Conservation (phyloP, 1,140 invertebrate genomes). For the Kradibia gibbosae region DNA sequence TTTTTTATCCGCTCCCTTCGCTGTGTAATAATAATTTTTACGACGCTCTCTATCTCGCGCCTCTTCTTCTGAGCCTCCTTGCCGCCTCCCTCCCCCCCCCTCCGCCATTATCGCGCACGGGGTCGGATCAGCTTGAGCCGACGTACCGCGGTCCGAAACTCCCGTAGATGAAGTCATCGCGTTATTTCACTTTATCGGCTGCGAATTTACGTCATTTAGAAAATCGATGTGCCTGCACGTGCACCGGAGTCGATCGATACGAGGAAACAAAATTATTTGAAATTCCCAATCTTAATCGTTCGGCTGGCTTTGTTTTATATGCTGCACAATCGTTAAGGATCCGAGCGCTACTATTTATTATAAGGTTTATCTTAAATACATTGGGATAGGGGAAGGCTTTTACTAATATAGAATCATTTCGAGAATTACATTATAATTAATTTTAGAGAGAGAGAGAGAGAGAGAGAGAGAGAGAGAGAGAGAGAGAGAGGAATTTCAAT, state of each 20-base stretch:
- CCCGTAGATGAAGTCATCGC: not conserved
- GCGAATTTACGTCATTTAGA: not conserved
- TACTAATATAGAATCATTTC: not conserved
- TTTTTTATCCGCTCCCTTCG: not conserved
- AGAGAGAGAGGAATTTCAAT: too few relatives aligned
- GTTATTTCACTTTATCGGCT: not conserved
- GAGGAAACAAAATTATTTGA: not conserved
- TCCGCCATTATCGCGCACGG: too few relatives aligned
- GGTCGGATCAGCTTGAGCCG: too few relatives aligned
- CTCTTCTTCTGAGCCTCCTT: too few relatives aligned
- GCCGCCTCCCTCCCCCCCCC: too few relatives aligned
- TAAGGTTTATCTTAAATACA: not conserved
- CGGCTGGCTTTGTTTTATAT: not conserved
- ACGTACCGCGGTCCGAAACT: not conserved
- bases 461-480: too few relatives aligned
- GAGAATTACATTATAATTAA: not conserved
- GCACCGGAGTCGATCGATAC: too few relatives aligned
- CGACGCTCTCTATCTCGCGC: not conserved
- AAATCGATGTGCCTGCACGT: not conserved
- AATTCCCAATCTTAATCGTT: not conserved
- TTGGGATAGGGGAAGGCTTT: not conserved
- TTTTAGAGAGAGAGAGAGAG: too few relatives aligned
- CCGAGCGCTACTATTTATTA: not conserved
- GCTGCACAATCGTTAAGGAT: not conserved
- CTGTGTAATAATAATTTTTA: not conserved